Base-by-base conservation (phyloP, 2,113 vertebrate genomes). In the Chionodraco myersi region DNA sequence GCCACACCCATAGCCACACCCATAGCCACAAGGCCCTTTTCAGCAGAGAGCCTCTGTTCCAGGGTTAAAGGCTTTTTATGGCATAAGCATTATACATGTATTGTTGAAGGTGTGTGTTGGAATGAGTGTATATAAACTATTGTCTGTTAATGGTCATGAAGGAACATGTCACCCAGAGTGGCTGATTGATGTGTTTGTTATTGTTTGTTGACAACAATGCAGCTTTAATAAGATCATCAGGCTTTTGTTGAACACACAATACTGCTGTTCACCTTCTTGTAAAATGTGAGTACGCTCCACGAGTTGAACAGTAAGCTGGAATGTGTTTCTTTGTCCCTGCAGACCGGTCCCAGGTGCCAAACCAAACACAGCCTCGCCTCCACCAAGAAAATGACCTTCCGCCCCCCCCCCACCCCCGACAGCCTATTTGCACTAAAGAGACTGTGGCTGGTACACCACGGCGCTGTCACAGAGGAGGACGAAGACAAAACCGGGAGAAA, bases 381-480 rank as follows among this genome's bases (percentile, higher is more conserved):
- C 75, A 26, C 94, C 93, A 56, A 91, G 92, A 91, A 96, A 96
- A 90, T 96, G 95, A 96, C 91, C 84, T 76, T 75, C 71, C 82
- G 79, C 75, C 47, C 49, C 57, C 49, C 49, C n/a, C 66, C n/a
- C n/a, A n/a, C n/a, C n/a, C 72, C 21, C 76, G 71, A 83, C 86
- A 91, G 90, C 88, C 90, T 91, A 93, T 95, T 95, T 95, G 94
- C 94, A 95, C 95, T 95, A 95, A 87, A 94, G 90, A 90, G 87
- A 91, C 92, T 86, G 83, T 66, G 70, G 86, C 80, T 61, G 80
- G 81, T 79, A 54, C 80, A 89, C 70, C 73, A 65, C 72, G 30
- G 81, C 68, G 79, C 86, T 88, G 88, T 88, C 69, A 21, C 81
- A 74, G 69, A 64, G 72, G 72, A 83, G 64, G 56, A 26, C 34